Evolutionary conservation across 2,113 vertebrate species (phyloP).

Genomic region (Hemiprocne comata): DNA sequence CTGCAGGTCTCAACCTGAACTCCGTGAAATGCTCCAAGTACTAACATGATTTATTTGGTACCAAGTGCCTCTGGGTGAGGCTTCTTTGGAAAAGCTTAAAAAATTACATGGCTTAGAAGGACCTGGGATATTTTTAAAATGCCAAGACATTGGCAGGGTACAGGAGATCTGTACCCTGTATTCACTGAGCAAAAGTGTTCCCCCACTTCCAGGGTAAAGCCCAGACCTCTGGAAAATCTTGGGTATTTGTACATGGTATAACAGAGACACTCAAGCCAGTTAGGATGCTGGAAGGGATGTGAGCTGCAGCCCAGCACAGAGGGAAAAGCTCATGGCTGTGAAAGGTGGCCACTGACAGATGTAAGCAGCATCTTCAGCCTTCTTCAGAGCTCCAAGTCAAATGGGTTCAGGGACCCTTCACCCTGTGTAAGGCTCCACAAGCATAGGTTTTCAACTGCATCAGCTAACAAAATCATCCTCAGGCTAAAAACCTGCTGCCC

Average conservation of each 20-base stretch:
- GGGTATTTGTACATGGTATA: neutral
- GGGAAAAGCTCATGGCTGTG: neutral
- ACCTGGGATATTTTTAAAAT: neutral
- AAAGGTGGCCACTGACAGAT: neutral
- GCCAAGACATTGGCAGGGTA: neutral
- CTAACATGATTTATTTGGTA: neutral
- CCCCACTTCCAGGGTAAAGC: neutral
- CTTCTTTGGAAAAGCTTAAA: neutral
- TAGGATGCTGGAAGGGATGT: neutral
- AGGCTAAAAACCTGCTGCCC: neutral
- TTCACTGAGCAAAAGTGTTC: neutral
- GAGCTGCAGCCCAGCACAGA: neutral
- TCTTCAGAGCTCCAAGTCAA: fast-evolving
- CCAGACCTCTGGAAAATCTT: neutral
- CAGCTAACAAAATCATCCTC: neutral
- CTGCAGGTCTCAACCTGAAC: neutral
- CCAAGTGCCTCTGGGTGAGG: neutral
- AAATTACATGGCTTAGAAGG: neutral
- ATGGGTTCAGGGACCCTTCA: neutral
- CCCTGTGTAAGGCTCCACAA: neutral
- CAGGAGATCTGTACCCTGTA: neutral
- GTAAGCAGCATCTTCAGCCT: neutral
- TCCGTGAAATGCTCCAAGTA: neutral
- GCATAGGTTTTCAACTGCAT: neutral
- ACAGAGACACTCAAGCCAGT: neutral